phyloP scores from a whole-genome alignment of 2,888 invertebrate genomes.

The Pollenia angustigena region DNA sequence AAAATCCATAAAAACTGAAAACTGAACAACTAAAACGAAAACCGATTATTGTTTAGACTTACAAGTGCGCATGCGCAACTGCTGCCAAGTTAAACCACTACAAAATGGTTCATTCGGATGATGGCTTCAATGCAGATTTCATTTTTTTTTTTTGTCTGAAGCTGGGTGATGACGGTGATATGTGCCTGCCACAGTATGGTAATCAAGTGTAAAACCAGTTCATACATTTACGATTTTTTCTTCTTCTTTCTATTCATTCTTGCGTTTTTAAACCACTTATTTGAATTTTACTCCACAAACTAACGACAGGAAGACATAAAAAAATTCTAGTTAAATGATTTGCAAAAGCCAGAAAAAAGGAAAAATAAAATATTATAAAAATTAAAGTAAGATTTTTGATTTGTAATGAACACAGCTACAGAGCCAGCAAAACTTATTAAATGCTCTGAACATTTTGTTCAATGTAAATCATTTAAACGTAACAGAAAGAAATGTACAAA shows the following conservation, averaged over 20 bases:
- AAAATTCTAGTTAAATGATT: constrained; percentile 57
- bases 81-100: constrained; percentile 21
- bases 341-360: constrained; percentile 26
- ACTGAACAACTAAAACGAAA: constrained; percentile 48
- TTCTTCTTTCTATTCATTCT: constrained; percentile 15
- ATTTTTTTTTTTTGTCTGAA: neutral
- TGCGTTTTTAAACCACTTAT: constrained; percentile 19
- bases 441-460: constrained; percentile 30
- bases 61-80: constrained; percentile 65
- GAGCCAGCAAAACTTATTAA: constrained; percentile 62
- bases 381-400: constrained; percentile 52
- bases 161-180: constrained; percentile 43
- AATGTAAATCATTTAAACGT: constrained; percentile 58
- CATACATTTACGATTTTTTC: constrained; percentile 12
- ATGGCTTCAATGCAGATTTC: neutral
- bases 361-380: constrained; percentile 28
- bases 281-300: constrained; percentile 50
- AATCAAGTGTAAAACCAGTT: constrained; percentile 73
- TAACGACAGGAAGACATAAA: constrained; percentile 73
- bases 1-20: constrained; percentile 64
- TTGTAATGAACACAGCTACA: constrained; percentile 33
- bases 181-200: constrained; percentile 44
- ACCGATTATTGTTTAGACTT: constrained; percentile 62
- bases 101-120: neutral
- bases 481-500: neutral